Base-by-base conservation (phyloP, 92 coral and sea anemone species). In the Paramuricea clavata region DNA sequence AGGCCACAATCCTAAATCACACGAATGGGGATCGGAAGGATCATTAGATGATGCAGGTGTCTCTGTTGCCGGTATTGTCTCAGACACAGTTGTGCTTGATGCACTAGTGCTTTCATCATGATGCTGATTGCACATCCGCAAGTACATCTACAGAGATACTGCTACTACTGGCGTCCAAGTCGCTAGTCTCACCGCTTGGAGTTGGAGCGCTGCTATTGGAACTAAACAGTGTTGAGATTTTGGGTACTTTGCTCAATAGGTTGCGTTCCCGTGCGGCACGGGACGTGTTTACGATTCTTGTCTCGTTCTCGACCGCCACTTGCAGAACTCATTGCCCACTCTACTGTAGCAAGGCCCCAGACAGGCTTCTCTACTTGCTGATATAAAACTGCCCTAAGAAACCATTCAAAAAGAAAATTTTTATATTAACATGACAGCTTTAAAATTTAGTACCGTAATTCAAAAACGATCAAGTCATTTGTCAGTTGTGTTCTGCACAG, bases 231-330 rank as follows among this genome's bases (percentile, higher is more conserved):
- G 49, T 36, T 71, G 77, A 71, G 49, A 71, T 71, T 71, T 71
- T 71, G 6, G 77, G 77, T 36, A 71, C 50, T 71, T 71, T 71
- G 52, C 77, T 71, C 77, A 34, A 71, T 11, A 71, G 26, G 25
- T 71, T 75, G 34, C 81, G 12, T 75, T 75, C 62, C 62, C 54
- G 30, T 75, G 81, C 81, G 44, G 81, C 61, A n/a, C 81, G 62
- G 44, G 81, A 75, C 34, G 64, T 75, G 39, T 49, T 75, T 75
- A 49, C 81, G 62, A 49, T 49, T 75, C 41, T 75, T 47, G 62
- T 75, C 81, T 44, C 81, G 35, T 36, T 75, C 81, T 44, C 81
- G 64, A 44, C 81, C 81, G 62, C 62, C 81, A 47, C 81, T 49
- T 49, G 35, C 81, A 39, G n/a, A n/a, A n/a, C n/a, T n/a, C n/a